These are phyloP conservation scores for Aricia agestis DNA, from an alignment of 1,140 invertebrate species.

Conservation along the genomic window DNA sequence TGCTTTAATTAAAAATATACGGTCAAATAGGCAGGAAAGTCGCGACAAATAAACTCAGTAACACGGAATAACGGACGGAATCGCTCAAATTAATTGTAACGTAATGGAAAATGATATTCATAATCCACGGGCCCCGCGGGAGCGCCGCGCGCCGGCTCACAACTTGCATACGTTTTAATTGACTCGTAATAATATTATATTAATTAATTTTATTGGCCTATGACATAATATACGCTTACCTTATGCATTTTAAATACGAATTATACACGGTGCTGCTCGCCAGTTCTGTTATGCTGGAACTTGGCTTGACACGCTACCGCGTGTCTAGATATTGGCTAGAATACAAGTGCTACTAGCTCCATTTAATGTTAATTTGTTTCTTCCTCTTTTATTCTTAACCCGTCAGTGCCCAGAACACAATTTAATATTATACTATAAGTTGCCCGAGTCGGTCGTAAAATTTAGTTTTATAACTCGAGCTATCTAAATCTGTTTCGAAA, in stretches of 20 bases:
- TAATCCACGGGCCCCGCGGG: background rate
- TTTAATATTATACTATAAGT: background rate
- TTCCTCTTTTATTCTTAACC: background rate
- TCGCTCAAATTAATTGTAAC: conserved; percentile 8
- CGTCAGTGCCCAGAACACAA: too few species aligned
- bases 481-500: background rate
- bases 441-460: background rate
- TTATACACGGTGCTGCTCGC: too few species aligned
- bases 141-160: background rate
- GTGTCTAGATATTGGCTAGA: too few species aligned
- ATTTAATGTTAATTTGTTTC: background rate
- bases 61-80: background rate
- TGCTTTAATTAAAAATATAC: background rate
- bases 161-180: conserved; percentile 5
- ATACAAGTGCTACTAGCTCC: background rate
- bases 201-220: conserved; percentile 9
- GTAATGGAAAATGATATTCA: conserved; percentile 14
- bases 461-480: background rate
- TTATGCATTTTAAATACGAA: background rate
- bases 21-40: background rate
- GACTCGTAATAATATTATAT: background rate
- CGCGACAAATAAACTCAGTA: background rate
- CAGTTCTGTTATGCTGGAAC: too few species aligned
- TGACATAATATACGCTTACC: background rate
- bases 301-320: too few species aligned